Evolutionary conservation across 2,797 vertebrate species (phyloP).

Genomic region (Corythornis leucogaster): DNA sequence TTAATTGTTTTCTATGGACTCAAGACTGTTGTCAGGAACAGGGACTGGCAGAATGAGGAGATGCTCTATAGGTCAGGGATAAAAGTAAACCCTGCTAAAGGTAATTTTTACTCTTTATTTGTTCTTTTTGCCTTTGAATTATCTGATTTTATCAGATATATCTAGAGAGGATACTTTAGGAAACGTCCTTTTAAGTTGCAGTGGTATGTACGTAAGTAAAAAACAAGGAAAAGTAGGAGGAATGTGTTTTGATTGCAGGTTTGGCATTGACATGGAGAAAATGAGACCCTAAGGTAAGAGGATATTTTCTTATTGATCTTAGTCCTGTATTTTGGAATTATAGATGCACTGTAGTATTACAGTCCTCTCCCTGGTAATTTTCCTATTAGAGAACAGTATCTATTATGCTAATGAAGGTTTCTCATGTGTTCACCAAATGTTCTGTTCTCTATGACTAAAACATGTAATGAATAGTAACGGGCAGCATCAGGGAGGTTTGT

Average conservation of each 20-base stretch:
- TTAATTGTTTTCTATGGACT: conserved; percentile 91
- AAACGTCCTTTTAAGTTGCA: not conserved
- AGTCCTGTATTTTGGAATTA: not conserved
- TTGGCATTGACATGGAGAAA: not conserved
- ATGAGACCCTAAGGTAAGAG: conserved; percentile 5
- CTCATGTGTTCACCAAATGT: not conserved
- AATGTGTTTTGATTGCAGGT: not conserved
- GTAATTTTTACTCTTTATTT: conserved; percentile 77
- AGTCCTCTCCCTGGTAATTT: not conserved
- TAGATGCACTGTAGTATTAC: not conserved
- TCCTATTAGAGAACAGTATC: not conserved
- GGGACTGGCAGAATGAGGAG: conserved; percentile 97
- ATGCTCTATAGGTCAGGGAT: conserved; percentile 99
- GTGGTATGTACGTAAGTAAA: not conserved
- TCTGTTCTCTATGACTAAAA: not conserved
- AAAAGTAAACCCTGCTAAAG: conserved; percentile 99
- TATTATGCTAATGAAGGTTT: not conserved
- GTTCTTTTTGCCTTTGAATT: not conserved
- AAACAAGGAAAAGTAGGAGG: not conserved
- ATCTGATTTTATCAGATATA: not conserved
- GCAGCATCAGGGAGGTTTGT: not conserved
- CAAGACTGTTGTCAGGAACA: conserved; percentile 94
- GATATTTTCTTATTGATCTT: not conserved
- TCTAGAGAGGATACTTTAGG: not conserved
- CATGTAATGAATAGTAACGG: not conserved